Conservation (phyloP, 2,888 invertebrate genomes). For the Ophion ellenae region DNA sequence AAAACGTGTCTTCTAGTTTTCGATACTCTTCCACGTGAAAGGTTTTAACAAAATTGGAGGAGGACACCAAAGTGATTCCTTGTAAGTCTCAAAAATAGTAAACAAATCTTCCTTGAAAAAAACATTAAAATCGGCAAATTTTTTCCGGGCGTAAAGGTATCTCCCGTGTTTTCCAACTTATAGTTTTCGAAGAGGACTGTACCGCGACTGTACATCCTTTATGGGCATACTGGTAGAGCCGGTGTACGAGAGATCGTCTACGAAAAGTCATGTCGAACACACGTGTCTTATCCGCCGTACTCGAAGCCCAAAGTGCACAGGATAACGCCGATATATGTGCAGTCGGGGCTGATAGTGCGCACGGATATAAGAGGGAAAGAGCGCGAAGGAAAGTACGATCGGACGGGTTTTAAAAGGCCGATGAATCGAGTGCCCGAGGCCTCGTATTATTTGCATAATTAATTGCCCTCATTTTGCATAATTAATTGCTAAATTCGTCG, state of each 20-base stretch:
- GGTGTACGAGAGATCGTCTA: slow-evolving; percentile 11
- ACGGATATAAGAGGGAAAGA: background rate
- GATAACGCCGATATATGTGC: slow-evolving; percentile 15
- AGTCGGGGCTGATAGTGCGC: slow-evolving; percentile 16
- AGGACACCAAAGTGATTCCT: too few species aligned
- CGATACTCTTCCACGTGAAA: too few species aligned
- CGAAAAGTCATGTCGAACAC: background rate
- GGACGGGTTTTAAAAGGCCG: background rate
- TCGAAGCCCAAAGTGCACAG: slow-evolving; percentile 10
- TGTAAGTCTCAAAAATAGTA: too few species aligned
- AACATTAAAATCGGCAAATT: too few species aligned
- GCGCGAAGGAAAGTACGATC: background rate
- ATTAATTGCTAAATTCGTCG: slow-evolving; percentile 28
- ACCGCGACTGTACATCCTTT: background rate
- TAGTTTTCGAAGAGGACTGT: background rate
- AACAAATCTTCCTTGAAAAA: too few species aligned
- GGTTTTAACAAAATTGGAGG: too few species aligned
- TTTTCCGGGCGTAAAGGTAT: too few species aligned
- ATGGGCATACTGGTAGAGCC: background rate
- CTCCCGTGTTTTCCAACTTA: background rate
- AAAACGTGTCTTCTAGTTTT: too few species aligned
- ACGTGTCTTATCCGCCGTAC: slow-evolving; percentile 5
- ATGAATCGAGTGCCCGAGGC: slow-evolving; percentile 5
- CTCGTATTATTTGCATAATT: slow-evolving; percentile 29
- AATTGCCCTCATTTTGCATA: slow-evolving; percentile 26